Evolutionary conservation across 2,888 invertebrate genomes (phyloP), one percentile per base, ranked within the genome.

Genomic region (Amphiduros pacificus): DNA sequence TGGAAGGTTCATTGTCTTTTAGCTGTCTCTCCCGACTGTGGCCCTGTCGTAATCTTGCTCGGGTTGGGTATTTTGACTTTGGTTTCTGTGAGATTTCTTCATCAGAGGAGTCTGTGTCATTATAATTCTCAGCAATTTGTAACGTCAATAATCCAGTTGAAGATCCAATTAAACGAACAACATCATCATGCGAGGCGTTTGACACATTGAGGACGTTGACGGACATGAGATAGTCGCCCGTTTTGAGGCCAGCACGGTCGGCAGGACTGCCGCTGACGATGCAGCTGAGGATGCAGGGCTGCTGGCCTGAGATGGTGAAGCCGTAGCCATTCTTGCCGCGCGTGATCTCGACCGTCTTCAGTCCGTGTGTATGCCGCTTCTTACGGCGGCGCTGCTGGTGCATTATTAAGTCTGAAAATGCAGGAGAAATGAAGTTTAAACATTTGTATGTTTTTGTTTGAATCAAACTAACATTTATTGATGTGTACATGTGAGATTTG

Each of bases 241-340:
- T 92, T 28, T 93, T 87, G 24, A 97, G 84, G 0, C 95, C 95
- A 29, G 93, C 93, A 65, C 89, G 87, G 76, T 94, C 94, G 0
- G 96, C 96, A 2, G 95, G 94, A 63, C 92, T 92, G 71, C 91
- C 91, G 52, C 88, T 86, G 0, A 94, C 94, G 73, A 97, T 95
- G 74, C 93, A 94, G 56, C 94, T 94, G 62, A 97, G 87, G 67
- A 95, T 92, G 80, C 96, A 97, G 0, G 97, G 96, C 77, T 94
- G 91, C 81, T 97, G 95, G 2, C 96, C 96, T 1, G 95, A 94
- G 77, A 97, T 95, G 26, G 96, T 97, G 80, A 97, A 97, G n/a
- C 97, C 96, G 80, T 94, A 97, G 9, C 96, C 96, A 74, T 91
- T 91, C 64, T 88, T 87, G 2, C 95, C 94, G 67, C 95, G 44